phyloP scores from a whole-genome alignment of 2,797 vertebrate genomes.

The Morelia viridis region DNA sequence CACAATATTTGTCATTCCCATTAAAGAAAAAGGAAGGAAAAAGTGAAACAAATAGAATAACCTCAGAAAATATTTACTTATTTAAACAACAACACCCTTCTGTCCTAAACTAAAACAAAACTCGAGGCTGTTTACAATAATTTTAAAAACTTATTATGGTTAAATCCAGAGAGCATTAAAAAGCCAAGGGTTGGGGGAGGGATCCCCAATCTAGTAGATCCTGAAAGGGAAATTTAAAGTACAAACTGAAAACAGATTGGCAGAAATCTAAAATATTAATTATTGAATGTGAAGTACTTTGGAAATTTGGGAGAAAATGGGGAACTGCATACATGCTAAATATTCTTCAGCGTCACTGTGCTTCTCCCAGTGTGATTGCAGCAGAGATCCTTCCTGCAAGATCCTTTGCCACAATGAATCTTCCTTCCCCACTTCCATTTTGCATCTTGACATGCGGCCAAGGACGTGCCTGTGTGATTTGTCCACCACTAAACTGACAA shows the following conservation, averaged over 20 bases:
- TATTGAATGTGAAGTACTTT: not conserved
- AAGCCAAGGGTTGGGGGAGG: not conserved
- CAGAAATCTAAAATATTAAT: not conserved
- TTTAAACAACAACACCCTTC: not conserved
- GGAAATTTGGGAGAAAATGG: not conserved
- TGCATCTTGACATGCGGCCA: rapidly evolving
- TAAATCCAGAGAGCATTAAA: not conserved
- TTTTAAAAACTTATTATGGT: not conserved
- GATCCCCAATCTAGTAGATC: not conserved
- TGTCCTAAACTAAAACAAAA: not conserved
- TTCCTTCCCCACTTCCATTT: not conserved
- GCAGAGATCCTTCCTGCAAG: not conserved
- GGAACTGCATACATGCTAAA: not conserved
- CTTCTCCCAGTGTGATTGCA: not conserved
- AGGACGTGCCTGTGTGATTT: not conserved
- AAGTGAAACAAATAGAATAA: not conserved
- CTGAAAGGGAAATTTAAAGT: not conserved
- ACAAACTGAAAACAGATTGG: not conserved
- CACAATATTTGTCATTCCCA: not conserved
- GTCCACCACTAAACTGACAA: not conserved
- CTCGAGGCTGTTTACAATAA: not conserved
- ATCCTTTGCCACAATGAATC: not conserved
- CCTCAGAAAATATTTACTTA: not conserved
- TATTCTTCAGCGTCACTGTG: not conserved
- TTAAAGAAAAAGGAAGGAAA: not conserved